Evolutionary conservation across 1,140 invertebrate genomes (phyloP).

Genomic region (Papilio aristodemus): DNA sequence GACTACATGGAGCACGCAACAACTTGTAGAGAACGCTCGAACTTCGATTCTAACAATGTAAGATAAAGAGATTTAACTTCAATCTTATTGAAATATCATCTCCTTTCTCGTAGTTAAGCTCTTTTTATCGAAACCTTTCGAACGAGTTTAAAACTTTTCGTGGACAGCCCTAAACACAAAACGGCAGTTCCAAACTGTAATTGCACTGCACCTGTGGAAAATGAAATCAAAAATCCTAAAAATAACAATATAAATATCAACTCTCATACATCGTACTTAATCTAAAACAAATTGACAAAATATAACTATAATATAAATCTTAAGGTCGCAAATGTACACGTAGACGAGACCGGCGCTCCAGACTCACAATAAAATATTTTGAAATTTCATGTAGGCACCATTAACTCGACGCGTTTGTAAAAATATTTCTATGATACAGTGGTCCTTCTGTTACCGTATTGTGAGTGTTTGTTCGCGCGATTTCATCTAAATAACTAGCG

Average conservation of each 20-base stretch:
- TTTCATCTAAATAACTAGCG: slow-evolving; percentile 60
- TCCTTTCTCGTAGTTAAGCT: background rate
- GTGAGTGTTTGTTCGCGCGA: slow-evolving; percentile 63
- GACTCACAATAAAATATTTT: slow-evolving; percentile 60
- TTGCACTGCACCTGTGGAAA: slow-evolving; percentile 30
- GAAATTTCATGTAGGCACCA: slow-evolving; percentile 44
- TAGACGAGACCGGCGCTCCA: slow-evolving; percentile 60
- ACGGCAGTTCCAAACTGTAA: slow-evolving; percentile 29
- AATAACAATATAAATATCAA: slow-evolving; percentile 70
- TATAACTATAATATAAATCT: slow-evolving; percentile 56
- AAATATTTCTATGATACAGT: slow-evolving; percentile 73
- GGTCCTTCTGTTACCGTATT: slow-evolving; percentile 72
- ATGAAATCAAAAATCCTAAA: slow-evolving; percentile 39
- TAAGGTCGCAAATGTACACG: slow-evolving; percentile 61
- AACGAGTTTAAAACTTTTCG: slow-evolving; percentile 5
- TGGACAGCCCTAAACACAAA: slow-evolving; percentile 29
- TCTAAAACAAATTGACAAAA: slow-evolving; percentile 77
- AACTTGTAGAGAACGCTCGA: slow-evolving; percentile 1
- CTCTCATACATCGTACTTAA: slow-evolving; percentile 62
- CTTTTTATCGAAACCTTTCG: slow-evolving; percentile 10
- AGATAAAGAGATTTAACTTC: slow-evolving; percentile 1
- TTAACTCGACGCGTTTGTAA: slow-evolving; percentile 63
- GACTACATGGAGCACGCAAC: slow-evolving; percentile 27
- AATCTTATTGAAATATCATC: slow-evolving; percentile 26
- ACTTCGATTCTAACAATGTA: background rate